Evolutionary conservation across 2,888 invertebrate species (phyloP), one percentile per base, ranked within the genome.

Genomic region (Leptinotarsa haldemani): DNA sequence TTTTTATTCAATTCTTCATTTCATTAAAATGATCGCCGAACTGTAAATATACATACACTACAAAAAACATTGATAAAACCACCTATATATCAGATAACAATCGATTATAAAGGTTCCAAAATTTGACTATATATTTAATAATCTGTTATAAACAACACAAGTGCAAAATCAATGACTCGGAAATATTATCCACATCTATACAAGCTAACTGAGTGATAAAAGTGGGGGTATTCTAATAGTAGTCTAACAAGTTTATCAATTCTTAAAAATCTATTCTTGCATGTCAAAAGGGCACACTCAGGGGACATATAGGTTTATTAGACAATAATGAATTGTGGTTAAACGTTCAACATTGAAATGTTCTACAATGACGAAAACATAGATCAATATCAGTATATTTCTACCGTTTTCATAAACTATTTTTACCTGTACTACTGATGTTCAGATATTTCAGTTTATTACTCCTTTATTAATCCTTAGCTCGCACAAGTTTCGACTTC

Each of bases 31-130:
- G 84, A 84, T 84, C 84, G 85, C 85, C 25, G 78, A 74, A 78
- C 72, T 76, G 76, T 85, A 83, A 86, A 85, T 86, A 85, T 85
- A 86, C 86, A 85, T 86, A 86, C 84, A 84, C 87, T 86, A 87
- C 85, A 86, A 86, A 85, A 86, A 86, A 87, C 86, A 86, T 86
- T 85, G 83, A 87, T 86, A 86, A 86, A 87, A 85, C 86, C 87
- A 86, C 84, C 83, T 86, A 86, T 84, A 85, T 84, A 83, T 86
- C 80, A 84, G 83, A 81, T 85, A 86, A 87, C 86, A 86, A 87
- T 86, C 85, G 85, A 84, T 85, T 86, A 85, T 83, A 82, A 83
- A 84, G 84, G 82, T 82, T 84, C 82, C 80, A 82, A 83, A 83
- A 82, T 84, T 84, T 81, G 82, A 83, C 83, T 83, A 84, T 82